Evolutionary conservation across 2,888 invertebrate genomes (phyloP), one percentile per base, ranked within the genome.

Genomic region (Tridacna gigas): DNA sequence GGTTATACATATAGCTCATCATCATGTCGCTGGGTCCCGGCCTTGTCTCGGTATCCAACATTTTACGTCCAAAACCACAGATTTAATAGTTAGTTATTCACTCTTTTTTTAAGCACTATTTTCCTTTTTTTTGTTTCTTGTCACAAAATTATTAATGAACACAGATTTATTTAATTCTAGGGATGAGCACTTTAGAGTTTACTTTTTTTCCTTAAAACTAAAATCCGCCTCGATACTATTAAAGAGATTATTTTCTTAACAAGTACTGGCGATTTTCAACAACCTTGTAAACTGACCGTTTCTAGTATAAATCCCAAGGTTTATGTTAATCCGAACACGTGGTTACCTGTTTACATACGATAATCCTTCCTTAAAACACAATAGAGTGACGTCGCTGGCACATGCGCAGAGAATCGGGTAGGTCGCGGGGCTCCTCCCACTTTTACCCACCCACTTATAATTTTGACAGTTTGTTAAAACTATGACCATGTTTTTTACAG

Each of bases 281-380:
- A 47, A 80, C 73, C 77, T 75, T 81, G 74, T 73, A 66, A 71
- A 76, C 73, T 79, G 83, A 84, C 84, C 80, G 84, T 84, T 80
- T 79, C 84, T 76, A 75, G 48, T 56, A 83, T 83, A 87, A 87
- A 85, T 87, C 84, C 81, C 48, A 74, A 26, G 84, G 81, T 83
- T 87, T 85, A 86, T 87, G 84, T 77, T 87, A 87, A 87, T 87
- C 87, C 80, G 18, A 75, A 79, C 84, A 87, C 87, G 87, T 87
- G 87, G 83, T 87, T 78, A 74, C 81, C 69, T 87, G 87, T 87
- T 87, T 87, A 87, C 83, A 83, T 85, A 76, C 83, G 87, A 74
- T 87, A 87, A 87, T 87, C 87, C 79, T 63, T 67, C 71, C 73
- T 66, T 74, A 83, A 82, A 78, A 87, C 80, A 83, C 60, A 65